Base-by-base conservation (phyloP, 2,797 vertebrate genomes). In the Darevskia nairensis region DNA sequence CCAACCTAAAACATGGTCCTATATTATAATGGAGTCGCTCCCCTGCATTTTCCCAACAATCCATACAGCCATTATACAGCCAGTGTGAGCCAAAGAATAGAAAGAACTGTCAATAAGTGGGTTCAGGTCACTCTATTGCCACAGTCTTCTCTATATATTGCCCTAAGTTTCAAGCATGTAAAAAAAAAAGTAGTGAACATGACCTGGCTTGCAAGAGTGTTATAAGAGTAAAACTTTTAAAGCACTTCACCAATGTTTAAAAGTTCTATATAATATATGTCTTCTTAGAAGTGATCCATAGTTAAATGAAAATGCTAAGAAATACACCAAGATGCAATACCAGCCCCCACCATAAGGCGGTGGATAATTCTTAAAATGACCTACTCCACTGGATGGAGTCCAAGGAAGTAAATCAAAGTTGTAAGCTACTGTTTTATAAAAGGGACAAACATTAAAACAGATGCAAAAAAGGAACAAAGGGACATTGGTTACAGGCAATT, bases 231-330 rank as follows among this genome's bases (percentile, higher is more conserved):
- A 77, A 46, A 2, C 77, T 23, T 81, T 80, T 35, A 84, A 55
- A 55, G 11, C 27, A 32, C 15, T 50, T 39, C 29, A 11, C 2
- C 74, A 50, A 27, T 29, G 6, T 46, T 72, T 35, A 25, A 74
- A 23, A 35, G 66, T 72, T 23, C 29, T 50, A 50, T 84, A 50
- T 50, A 32, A 83, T 71, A 71, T 46, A 32, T 23, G 15, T 2
- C 4, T 82, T 68, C 27, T 69, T 41, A 41, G 2, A 25, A 41
- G 46, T 0, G 6, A 72, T 5, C 71, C 0, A 0, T 89, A 15
- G 0, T 0, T 0, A 35, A 75, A 59, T 82, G 29, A 44, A 80
- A 77, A 32, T 74, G 0, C 0, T 39, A 13, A 68, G 0, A 19
- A 13, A 85, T 11, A 74, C 46, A 1, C 25, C 25, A 44, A 55